Percentiles rank a stretch among this genome's conserved stretches.
phyloP scores from a whole-genome alignment of 1,140 invertebrate species.

The Capitella teleta region DNA sequence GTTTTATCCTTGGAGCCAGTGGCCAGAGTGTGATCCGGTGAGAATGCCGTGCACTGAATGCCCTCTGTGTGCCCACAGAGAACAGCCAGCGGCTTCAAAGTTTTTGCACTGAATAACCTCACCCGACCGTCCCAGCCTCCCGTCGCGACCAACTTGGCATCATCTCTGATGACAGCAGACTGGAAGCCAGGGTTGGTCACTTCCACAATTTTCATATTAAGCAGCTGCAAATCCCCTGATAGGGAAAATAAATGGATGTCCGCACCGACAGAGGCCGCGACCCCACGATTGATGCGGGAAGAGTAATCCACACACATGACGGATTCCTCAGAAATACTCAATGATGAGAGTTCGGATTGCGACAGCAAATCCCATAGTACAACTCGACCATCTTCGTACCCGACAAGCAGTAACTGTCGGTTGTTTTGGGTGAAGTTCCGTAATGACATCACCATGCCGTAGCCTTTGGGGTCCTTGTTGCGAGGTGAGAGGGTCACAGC shows the following conservation, averaged over 20 bases:
- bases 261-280: conserved; percentile 19
- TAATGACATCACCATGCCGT: too few relatives aligned
- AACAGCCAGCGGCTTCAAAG: conserved; percentile 59
- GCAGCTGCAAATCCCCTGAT: conserved; percentile 6
- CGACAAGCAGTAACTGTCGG: conserved; percentile 20
- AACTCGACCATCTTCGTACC: conserved; percentile 26
- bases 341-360: conserved; percentile 9
- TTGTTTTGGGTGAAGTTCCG: too few relatives aligned
- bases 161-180: conserved; percentile 54
- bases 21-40: conserved; percentile 19
- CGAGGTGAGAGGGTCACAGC: too few relatives aligned
- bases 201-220: conserved; percentile 2
- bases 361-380: conserved; percentile 21
- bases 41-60: conserved; percentile 22
- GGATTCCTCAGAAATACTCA: conserved; percentile 15
- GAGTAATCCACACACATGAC: conserved; percentile 23
- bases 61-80: conserved; percentile 44
- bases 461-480: too few relatives aligned
- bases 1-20: conserved; percentile 25
- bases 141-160: conserved; percentile 61
- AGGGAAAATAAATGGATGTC: conserved; percentile 15
- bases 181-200: conserved; percentile 23
- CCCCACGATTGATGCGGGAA: conserved; percentile 11
- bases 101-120: conserved; percentile 67
- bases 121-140: conserved; percentile 67